Base-by-base conservation (phyloP, 92 coral and sea anemone genomes). In the Heteractis magnifica region DNA sequence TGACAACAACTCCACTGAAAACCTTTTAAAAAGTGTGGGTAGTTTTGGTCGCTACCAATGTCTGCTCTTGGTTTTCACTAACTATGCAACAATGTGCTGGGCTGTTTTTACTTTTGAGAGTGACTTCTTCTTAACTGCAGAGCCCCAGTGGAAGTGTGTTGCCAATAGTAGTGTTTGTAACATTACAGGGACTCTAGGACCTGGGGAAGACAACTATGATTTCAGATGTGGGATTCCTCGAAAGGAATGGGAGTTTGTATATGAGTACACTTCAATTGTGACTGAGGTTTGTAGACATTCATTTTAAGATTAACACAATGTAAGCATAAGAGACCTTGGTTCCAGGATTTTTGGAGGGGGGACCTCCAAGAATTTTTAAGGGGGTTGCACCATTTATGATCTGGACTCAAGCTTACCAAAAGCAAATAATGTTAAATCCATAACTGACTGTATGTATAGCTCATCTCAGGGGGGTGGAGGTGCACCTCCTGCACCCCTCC, bases 171-270 rank as follows among this genome's bases (percentile, higher is more conserved):
- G 52, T 12, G 50, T 56, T 4, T 78, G 82, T 78, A 78, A 78
- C 51, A 78, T 78, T 7, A 56, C 72, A 3, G 82, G 82, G 72
- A 20, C 82, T 14, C 21, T 78, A 78, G 82, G 82, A 0, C 82
- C 82, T 56, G 82, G 82, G 7, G 82, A 78, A 44, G 19, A 78
- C 14, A 20, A 78, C 52, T 78, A 78, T 18, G 41, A 78, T 6
- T 78, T 56, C 23, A 78, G 82, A 41, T 78, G 82, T 41, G 71
- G 52, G 44, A 78, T 78, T 6, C 72, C 82, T 60, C 82, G 82
- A 0, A 50, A 60, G 52, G 82, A 78, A 19, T 78, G 82, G 82
- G 49, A 3, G 49, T 78, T 78, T 78, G 72, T 78, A 0, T 49
- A 78, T 41, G 82, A 78, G 18, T 78, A 78, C 60, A 78, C 82